Base-by-base conservation (phyloP, 37 sponge, comb jelly and placozoan genomes). In the Geodia barretti region DNA sequence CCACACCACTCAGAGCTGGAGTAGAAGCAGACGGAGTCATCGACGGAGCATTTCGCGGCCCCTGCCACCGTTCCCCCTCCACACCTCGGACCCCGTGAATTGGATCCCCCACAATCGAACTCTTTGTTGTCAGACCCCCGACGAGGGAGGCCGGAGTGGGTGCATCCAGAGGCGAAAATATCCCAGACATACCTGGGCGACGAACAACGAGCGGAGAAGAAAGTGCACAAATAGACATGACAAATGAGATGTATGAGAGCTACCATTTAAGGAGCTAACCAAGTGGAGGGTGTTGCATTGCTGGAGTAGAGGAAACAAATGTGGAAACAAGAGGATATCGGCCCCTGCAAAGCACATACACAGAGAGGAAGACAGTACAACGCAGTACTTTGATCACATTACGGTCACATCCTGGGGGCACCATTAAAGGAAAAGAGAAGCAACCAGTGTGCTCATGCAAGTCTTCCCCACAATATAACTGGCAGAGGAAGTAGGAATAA, bases 131-230 rank as follows among this genome's bases (percentile, higher is more conserved):
- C n/a, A n/a, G n/a, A n/a, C n/a, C n/a, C n/a, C n/a, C n/a, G n/a
- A n/a, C n/a, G n/a, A 47, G 54, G 7, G 54, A 47, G 54, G 54
- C 54, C 7, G 54, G 54, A 17, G 54, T 47, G 14, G 54, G 60
- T 30, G 39, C 29, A 1, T 83, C 75, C 66, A 83, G 36, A 24
- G 85, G 78, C 38, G 78, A 76, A 78, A 71, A 76, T 3, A 77
- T 69, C 24, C 71, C 72, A 78, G 1, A 47, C 54, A 47, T 47
- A 47, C 54, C 54, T 47, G 7, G 54, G 14, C 11, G 7, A 47
- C 7, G 54, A 17, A 47, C 14, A 47, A n/a, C n/a, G n/a, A n/a
- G n/a, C n/a, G n/a, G n/a, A n/a, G n/a, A n/a, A n/a, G n/a, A 47
- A 47, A 14, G 54, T 47, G 54, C 7, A 47, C 54, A 47, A 47